Evolutionary conservation across 1,140 invertebrate genomes (phyloP).

Genomic region (Calycopis cecrops): DNA sequence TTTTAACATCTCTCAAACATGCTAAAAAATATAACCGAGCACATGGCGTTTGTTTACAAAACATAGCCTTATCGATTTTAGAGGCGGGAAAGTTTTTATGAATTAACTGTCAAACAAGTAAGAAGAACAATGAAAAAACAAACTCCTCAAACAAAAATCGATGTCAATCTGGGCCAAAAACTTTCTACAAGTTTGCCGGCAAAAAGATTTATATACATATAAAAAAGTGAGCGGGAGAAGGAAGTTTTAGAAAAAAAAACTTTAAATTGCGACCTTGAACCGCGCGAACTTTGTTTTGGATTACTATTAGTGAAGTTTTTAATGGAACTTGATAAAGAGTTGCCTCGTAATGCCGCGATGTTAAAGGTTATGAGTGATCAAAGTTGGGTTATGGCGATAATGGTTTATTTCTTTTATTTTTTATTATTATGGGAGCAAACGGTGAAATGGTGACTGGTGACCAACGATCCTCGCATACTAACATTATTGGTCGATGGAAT

Average conservation of each 20-base stretch:
- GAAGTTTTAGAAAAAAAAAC: conserved; percentile 70
- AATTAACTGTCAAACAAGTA: conserved; percentile 75
- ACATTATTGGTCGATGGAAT: too few relatives aligned
- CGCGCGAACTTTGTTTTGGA: conserved; percentile 70
- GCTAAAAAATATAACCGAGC: conserved; percentile 38
- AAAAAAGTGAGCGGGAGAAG: conserved; percentile 68
- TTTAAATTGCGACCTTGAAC: conserved; percentile 77
- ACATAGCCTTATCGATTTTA: conserved; percentile 59
- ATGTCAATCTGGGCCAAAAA: conserved; percentile 75
- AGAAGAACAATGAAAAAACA: conserved; percentile 75
- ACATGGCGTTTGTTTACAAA: conserved; percentile 26
- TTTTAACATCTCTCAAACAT: too few relatives aligned
- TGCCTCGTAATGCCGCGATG: conserved; percentile 19
- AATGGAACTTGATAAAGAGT: conserved; percentile 61
- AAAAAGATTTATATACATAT: conserved; percentile 75
- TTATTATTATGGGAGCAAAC: too few relatives aligned
- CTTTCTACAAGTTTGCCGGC: conserved; percentile 67
- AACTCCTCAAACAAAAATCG: conserved; percentile 75
- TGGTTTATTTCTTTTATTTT: too few relatives aligned
- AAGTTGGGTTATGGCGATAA: conserved; percentile 1
- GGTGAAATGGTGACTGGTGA: too few relatives aligned
- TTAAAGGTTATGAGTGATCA: conserved; percentile 10
- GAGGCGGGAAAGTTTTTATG: conserved; percentile 71
- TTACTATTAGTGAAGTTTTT: conserved; percentile 75
- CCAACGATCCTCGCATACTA: too few relatives aligned